These are phyloP conservation scores for Limanda limanda DNA, from an alignment of 2,113 vertebrate species.

Conservation along the genomic window DNA sequence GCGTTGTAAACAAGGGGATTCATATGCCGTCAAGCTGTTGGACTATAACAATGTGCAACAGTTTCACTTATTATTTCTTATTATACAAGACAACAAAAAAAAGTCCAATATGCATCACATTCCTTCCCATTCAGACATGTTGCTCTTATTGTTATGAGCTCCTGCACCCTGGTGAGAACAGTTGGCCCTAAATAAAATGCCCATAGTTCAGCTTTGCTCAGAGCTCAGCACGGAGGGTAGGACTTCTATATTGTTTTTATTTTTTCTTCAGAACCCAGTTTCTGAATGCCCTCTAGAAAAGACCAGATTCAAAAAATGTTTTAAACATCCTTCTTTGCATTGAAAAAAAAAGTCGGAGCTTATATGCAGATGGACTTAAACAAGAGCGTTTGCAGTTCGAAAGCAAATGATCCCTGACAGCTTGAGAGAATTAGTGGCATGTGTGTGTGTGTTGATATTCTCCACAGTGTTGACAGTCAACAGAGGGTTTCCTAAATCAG, in stretches of 20 bases:
- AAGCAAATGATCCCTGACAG: slow-evolving; percentile 20
- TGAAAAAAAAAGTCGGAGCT: neutral
- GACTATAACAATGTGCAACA: slow-evolving; percentile 11
- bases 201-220: neutral
- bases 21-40: neutral
- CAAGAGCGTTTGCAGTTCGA: slow-evolving; percentile 3
- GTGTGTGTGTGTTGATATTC: slow-evolving; percentile 46
- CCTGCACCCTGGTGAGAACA: slow-evolving; percentile 10
- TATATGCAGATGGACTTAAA: slow-evolving; percentile 17
- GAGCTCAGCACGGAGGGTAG: neutral
- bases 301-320: slow-evolving; percentile 2
- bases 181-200: slow-evolving; percentile 20
- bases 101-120: neutral
- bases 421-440: slow-evolving; percentile 47
- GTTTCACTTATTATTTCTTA: neutral
- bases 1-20: neutral
- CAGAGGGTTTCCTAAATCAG: slow-evolving; percentile 66
- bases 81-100: neutral
- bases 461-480: slow-evolving; percentile 72
- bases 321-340: no score
- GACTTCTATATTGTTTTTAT: neutral
- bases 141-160: slow-evolving; percentile 11
- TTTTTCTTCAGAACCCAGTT: neutral
- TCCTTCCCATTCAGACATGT: slow-evolving; percentile 6
- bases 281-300: neutral